phyloP scores from a whole-genome alignment of 2,888 invertebrate species.

The Lycophotia porphyrea region DNA sequence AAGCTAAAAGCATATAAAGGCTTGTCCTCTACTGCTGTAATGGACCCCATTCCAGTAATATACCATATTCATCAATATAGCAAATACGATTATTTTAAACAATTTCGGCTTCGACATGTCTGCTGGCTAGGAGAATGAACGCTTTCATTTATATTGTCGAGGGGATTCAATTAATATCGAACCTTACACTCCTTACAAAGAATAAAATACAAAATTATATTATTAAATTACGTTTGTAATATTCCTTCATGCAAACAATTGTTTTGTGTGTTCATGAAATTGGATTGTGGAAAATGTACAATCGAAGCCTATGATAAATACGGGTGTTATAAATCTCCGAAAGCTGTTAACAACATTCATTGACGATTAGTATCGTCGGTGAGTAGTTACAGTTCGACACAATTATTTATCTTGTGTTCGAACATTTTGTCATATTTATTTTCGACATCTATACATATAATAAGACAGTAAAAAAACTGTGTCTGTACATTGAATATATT shows the following conservation, averaged over 20 bases:
- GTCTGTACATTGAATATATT: too few species aligned
- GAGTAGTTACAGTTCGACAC: background rate
- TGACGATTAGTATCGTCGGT: constrained; percentile 10
- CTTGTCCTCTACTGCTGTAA: constrained; percentile 18
- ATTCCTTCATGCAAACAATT: constrained; percentile 23
- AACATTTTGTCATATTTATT: background rate
- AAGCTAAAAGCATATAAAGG: constrained; percentile 15
- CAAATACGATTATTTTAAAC: constrained; percentile 66
- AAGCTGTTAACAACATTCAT: constrained; percentile 28
- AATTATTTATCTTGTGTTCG: constrained; percentile 8
- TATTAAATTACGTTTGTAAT: constrained; percentile 13
- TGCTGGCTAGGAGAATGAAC: constrained; percentile 59
- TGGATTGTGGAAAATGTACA: constrained; percentile 15
- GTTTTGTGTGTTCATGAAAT: constrained; percentile 29
- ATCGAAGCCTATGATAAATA: constrained; percentile 34
- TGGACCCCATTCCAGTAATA: constrained; percentile 53
- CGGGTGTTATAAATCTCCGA: constrained; percentile 11
- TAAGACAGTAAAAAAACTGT: too few species aligned
- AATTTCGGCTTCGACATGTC: constrained; percentile 49
- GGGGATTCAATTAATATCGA: constrained; percentile 60
- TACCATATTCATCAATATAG: constrained; percentile 63
- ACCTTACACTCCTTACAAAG: constrained; percentile 20
- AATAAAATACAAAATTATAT: constrained; percentile 52
- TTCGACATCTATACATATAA: too few species aligned
- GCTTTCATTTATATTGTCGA: constrained; percentile 62